Conservation (phyloP, 2,888 invertebrate genomes). For the Chymomyza caudatula region DNA sequence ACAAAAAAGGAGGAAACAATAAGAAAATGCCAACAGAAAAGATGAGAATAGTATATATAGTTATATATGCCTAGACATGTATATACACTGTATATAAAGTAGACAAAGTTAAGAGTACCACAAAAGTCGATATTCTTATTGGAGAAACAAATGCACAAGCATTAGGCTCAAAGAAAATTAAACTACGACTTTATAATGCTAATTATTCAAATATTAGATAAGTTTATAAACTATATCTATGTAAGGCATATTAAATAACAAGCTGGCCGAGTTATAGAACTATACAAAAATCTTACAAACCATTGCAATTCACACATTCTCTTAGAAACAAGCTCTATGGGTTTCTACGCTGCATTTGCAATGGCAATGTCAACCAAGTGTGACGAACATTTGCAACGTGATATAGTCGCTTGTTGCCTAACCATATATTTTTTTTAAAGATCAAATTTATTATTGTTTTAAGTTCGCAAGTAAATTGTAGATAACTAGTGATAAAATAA, state of each 20-base stretch:
- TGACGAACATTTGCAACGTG: background rate
- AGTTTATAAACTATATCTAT: background rate
- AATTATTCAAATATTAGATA: background rate
- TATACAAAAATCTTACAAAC: background rate
- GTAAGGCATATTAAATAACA: background rate
- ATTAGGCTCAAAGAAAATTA: too few species aligned
- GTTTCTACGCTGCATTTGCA: background rate
- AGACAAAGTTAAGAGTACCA: background rate
- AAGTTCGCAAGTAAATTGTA: too few species aligned
- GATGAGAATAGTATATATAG: background rate
- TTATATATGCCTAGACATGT: too few species aligned
- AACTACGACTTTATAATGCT: background rate
- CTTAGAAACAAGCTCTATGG: background rate
- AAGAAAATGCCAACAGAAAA: background rate
- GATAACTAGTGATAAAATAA: too few species aligned
- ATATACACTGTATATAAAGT: too few species aligned
- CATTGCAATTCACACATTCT: background rate
- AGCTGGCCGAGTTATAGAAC: background rate
- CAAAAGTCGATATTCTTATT: too few species aligned
- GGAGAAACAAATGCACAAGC: too few species aligned
- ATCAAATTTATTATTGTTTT: too few species aligned
- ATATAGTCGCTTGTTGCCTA: background rate
- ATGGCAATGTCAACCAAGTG: background rate
- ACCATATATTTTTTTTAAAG: too few species aligned
- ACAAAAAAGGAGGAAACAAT: background rate